Conservation (phyloP, 2,888 invertebrate genomes). For the Epicampocera succincta region DNA sequence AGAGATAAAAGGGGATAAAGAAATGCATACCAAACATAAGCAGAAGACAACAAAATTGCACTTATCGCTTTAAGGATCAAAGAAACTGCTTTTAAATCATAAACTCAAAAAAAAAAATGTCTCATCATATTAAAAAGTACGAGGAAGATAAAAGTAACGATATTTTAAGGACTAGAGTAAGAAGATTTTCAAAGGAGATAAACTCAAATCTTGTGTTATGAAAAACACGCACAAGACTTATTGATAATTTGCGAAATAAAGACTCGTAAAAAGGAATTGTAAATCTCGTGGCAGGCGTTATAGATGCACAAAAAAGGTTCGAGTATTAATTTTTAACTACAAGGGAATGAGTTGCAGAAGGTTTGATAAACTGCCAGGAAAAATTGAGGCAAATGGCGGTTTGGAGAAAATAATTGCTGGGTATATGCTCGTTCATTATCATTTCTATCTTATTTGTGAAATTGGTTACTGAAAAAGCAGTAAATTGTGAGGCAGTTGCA, state of each 20-base stretch:
- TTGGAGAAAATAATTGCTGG: slow-evolving; percentile 30
- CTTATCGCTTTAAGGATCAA: slow-evolving; percentile 62
- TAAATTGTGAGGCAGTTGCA: background rate
- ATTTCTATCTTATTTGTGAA: slow-evolving; percentile 12
- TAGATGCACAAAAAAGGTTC: background rate
- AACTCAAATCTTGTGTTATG: slow-evolving; percentile 50
- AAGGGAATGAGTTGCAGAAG: slow-evolving; percentile 8
- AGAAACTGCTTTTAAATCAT: slow-evolving; percentile 57
- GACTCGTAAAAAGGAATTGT: background rate
- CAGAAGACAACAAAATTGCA: slow-evolving; percentile 42
- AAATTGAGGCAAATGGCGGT: slow-evolving; percentile 1
- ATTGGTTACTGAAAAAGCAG: slow-evolving; percentile 23
- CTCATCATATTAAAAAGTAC: slow-evolving; percentile 1
- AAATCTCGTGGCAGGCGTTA: too few relatives aligned
- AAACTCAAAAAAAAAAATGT: slow-evolving; percentile 46
- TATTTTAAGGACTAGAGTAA: slow-evolving; percentile 64
- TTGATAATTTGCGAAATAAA: slow-evolving; percentile 55
- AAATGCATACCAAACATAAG: slow-evolving; percentile 33
- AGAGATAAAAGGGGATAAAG: slow-evolving; percentile 48
- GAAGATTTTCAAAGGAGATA: slow-evolving; percentile 60
- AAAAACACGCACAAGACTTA: slow-evolving; percentile 58
- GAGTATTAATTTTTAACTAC: background rate
- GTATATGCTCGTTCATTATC: slow-evolving; percentile 32
- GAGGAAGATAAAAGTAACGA: slow-evolving; percentile 59
- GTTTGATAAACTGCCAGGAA: slow-evolving; percentile 20